Evolutionary conservation across 2,113 vertebrate species (phyloP).

Genomic region (Tyto alba): DNA sequence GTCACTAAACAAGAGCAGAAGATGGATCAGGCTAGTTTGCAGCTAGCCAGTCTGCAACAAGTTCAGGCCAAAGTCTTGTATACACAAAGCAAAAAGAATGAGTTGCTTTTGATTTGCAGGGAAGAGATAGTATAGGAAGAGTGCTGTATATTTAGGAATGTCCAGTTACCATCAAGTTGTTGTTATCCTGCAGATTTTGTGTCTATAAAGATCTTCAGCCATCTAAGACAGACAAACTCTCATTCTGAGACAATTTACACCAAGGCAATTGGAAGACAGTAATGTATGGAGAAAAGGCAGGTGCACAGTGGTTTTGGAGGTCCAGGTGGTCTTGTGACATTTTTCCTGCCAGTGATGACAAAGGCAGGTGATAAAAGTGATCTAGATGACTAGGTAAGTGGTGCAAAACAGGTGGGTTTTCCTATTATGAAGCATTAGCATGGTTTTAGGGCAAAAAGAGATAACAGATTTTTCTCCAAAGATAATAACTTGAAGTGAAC

Average conservation of each 20-base stretch:
- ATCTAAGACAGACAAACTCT: neutral
- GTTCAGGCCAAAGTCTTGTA: neutral
- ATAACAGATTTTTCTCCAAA: neutral
- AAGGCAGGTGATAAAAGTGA: neutral
- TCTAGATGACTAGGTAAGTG: neutral
- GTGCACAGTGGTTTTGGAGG: neutral
- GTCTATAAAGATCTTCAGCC: neutral
- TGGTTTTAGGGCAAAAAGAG: neutral
- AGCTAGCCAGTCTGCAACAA: neutral
- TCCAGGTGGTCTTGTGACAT: neutral
- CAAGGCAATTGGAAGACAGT: neutral
- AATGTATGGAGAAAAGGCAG: neutral
- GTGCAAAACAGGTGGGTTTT: neutral
- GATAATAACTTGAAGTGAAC: neutral
- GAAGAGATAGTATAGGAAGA: neutral
- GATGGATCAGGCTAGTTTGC: neutral
- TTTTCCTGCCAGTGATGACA: neutral
- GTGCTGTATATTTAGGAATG: neutral
- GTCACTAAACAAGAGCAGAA: neutral
- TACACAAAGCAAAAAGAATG: neutral
- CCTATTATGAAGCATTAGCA: neutral
- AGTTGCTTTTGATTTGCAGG: neutral
- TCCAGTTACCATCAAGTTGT: neutral
- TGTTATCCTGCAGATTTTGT: neutral
- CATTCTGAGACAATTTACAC: neutral